These are phyloP conservation scores for Loris lydekkerianus DNA, from an alignment of 2,797 vertebrate genomes.

Conservation along the genomic window DNA sequence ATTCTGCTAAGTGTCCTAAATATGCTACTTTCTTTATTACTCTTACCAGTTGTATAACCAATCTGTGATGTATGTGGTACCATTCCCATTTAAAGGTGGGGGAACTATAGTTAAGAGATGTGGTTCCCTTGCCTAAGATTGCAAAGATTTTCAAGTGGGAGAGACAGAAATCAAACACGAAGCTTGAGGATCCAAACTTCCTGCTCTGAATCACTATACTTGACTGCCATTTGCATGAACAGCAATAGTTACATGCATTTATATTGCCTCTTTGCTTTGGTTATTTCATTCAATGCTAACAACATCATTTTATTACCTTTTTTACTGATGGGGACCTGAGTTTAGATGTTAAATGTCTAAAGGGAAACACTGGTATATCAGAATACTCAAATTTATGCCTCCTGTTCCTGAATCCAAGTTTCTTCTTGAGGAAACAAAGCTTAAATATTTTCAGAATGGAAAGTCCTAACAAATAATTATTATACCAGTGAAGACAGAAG, in stretches of 20 bases:
- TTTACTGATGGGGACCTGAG: neutral
- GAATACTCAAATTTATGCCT: neutral
- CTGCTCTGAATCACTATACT: neutral
- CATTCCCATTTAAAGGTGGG: neutral
- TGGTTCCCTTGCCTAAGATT: neutral
- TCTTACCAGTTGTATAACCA: neutral
- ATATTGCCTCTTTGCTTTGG: neutral
- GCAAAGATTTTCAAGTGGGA: neutral
- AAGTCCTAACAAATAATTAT: conserved; percentile 23
- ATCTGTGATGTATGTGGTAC: neutral
- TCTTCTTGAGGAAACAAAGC: neutral
- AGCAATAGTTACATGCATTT: neutral
- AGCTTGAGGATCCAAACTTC: neutral
- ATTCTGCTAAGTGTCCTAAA: neutral
- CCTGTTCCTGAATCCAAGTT: neutral
- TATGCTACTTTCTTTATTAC: neutral
- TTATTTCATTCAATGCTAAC: neutral
- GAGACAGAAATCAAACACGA: neutral
- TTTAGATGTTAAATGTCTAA: neutral
- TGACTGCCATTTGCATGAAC: neutral
- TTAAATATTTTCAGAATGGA: neutral
- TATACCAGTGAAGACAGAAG: neutral
- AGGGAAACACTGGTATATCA: neutral
- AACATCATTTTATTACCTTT: neutral
- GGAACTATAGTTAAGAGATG: neutral